Evolutionary conservation across 2,888 invertebrate species (phyloP).

Genomic region (Axea sp.): DNA sequence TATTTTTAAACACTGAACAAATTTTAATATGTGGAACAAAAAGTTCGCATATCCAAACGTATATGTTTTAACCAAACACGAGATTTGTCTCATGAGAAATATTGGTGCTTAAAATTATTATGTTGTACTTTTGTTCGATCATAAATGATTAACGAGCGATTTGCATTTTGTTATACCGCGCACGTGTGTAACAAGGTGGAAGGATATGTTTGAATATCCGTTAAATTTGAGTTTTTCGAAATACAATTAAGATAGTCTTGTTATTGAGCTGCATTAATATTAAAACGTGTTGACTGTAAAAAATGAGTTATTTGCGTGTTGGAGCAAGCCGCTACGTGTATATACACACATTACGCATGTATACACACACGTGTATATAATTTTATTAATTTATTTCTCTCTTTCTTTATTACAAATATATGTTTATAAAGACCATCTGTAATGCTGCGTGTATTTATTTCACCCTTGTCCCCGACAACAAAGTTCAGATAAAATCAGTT

Average conservation of each 20-base stretch:
- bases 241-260: background rate
- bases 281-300: constrained; percentile 25
- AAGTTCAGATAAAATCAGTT: too few species aligned
- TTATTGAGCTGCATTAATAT: constrained; percentile 22
- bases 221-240: background rate
- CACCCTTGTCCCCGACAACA: background rate
- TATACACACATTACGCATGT: constrained; percentile 32
- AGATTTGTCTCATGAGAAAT: background rate
- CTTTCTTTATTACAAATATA: constrained; percentile 34
- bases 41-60: background rate
- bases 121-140: too few species aligned
- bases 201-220: too few species aligned
- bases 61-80: background rate
- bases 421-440: constrained; percentile 33
- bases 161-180: too few species aligned
- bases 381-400: constrained; percentile 38
- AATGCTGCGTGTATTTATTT: constrained; percentile 11
- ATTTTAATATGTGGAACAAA: background rate
- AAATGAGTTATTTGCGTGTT: constrained; percentile 36
- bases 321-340: constrained; percentile 37
- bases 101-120: background rate
- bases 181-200: too few species aligned
- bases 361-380: constrained; percentile 26
- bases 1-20: background rate
- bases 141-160: too few species aligned